These are phyloP conservation scores for Scytalopus superciliaris DNA, from an alignment of 2,113 vertebrate species.

Conservation along the genomic window DNA sequence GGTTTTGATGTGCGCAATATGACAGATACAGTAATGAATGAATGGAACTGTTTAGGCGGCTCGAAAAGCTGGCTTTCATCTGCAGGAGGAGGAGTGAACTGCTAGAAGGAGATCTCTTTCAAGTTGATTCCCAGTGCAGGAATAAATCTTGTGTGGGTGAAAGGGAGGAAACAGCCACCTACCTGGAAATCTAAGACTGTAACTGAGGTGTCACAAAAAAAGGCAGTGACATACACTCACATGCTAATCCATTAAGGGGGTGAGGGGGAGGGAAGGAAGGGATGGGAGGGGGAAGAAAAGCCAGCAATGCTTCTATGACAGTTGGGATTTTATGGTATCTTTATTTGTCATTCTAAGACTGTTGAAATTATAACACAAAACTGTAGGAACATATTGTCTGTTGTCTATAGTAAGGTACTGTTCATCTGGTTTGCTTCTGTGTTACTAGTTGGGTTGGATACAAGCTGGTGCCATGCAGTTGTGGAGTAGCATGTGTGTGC, in stretches of 20 bases:
- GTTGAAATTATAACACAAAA: neutral
- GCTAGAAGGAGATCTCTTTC: slow-evolving; percentile 27
- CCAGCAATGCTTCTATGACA: neutral
- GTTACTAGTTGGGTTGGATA: neutral
- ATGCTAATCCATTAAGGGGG: neutral
- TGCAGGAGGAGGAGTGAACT: neutral
- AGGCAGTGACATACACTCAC: neutral
- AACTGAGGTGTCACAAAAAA: slow-evolving; percentile 8
- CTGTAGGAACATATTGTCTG: neutral
- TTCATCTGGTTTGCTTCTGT: neutral
- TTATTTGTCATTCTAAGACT: neutral
- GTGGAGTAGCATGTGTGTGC: accelerated
- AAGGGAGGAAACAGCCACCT: slow-evolving; percentile 35
- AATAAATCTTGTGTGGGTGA: slow-evolving; percentile 46
- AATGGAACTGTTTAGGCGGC: slow-evolving; percentile 12
- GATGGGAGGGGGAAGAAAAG: neutral
- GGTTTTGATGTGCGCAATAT: neutral
- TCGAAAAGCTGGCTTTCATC: slow-evolving; percentile 24
- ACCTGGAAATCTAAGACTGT: slow-evolving; percentile 28
- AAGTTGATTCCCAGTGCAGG: neutral
- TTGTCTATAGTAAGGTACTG: neutral
- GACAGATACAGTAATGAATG: neutral
- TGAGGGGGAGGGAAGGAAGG: accelerated
- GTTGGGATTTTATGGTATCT: neutral
- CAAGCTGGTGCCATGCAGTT: neutral